Percentiles rank a stretch among this genome's conserved stretches.
Conservation (phyloP, 2,888 invertebrate genomes). For the Ptychoptera albimana region DNA sequence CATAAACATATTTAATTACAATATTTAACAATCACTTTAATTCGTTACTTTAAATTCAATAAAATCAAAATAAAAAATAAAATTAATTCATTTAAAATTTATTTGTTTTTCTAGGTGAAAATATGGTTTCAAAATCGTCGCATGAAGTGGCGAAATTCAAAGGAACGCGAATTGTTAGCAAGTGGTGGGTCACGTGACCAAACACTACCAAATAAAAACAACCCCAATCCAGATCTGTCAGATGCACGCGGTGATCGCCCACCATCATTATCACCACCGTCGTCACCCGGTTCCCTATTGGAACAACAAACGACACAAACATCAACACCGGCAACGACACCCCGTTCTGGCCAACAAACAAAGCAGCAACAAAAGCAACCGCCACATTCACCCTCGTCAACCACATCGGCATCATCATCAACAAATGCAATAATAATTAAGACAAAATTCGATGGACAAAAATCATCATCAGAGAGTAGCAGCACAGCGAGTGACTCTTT, state of each 20-base stretch:
- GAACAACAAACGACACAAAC: constrained; percentile 12
- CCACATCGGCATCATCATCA: constrained; percentile 7
- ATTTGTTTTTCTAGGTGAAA: constrained; percentile 36
- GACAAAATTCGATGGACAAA: not conserved
- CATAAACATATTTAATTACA: no score
- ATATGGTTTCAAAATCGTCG: constrained; percentile 90
- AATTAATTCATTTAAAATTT: no score
- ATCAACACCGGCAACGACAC: not conserved
- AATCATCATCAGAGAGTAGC: not conserved
- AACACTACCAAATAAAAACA: constrained; percentile 91
- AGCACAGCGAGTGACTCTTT: constrained; percentile 1
- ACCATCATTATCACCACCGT: constrained; percentile 39
- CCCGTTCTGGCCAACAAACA: constrained; percentile 6
- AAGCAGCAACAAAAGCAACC: not conserved
- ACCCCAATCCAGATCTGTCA: constrained; percentile 87
- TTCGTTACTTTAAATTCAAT: no score
- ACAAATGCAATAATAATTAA: not conserved
- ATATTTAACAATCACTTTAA: no score
- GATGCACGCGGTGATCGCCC: constrained; percentile 74
- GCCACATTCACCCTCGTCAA: constrained; percentile 3
- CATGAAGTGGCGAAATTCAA: constrained; percentile 97
- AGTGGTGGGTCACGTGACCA: constrained; percentile 89
- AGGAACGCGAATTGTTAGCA: constrained; percentile 86
- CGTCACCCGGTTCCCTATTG: constrained; percentile 22
- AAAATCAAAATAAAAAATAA: no score